phyloP scores from a whole-genome alignment of 2,113 vertebrate species.

The Speoplatyrhinus poulsoni region DNA sequence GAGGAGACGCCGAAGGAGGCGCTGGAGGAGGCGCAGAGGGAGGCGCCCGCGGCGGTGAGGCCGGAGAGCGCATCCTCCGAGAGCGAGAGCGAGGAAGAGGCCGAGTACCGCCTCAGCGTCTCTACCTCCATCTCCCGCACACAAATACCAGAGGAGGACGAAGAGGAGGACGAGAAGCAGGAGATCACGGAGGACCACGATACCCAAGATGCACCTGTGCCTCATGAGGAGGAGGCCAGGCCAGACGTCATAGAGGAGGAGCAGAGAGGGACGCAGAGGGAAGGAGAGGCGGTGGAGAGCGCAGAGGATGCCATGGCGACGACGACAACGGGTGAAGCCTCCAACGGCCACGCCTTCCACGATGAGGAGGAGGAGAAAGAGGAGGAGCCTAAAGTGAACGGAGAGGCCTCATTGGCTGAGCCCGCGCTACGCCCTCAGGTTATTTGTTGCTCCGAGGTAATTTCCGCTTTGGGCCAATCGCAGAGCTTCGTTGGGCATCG shows the following conservation, averaged over 20 bases:
- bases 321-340: slow-evolving; percentile 60
- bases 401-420: slow-evolving; percentile 85
- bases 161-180: slow-evolving; percentile 47
- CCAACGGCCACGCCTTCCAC: slow-evolving; percentile 45
- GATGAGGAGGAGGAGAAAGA: slow-evolving; percentile 63
- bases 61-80: slow-evolving; percentile 85
- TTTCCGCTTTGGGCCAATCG: slow-evolving; percentile 70
- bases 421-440: slow-evolving; percentile 87
- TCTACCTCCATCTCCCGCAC: slow-evolving; percentile 74
- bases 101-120: slow-evolving; percentile 87
- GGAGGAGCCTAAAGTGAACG: slow-evolving; percentile 86
- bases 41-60: slow-evolving; percentile 23
- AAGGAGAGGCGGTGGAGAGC: slow-evolving; percentile 40
- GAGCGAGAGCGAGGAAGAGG: slow-evolving; percentile 93
- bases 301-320: slow-evolving; percentile 52
- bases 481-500: slow-evolving; percentile 56
- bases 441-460: slow-evolving; percentile 99
- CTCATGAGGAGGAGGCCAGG: slow-evolving; percentile 31
- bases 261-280: slow-evolving; percentile 1
- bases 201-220: not conserved
- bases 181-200: not conserved
- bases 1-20: slow-evolving; percentile 44
- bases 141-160: slow-evolving; percentile 86
- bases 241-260: slow-evolving; percentile 10
- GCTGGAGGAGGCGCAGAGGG: slow-evolving; percentile 26